These are phyloP conservation scores for Sebastiscus tertius DNA, from an alignment of 2,797 vertebrate genomes.

Conservation along the genomic window DNA sequence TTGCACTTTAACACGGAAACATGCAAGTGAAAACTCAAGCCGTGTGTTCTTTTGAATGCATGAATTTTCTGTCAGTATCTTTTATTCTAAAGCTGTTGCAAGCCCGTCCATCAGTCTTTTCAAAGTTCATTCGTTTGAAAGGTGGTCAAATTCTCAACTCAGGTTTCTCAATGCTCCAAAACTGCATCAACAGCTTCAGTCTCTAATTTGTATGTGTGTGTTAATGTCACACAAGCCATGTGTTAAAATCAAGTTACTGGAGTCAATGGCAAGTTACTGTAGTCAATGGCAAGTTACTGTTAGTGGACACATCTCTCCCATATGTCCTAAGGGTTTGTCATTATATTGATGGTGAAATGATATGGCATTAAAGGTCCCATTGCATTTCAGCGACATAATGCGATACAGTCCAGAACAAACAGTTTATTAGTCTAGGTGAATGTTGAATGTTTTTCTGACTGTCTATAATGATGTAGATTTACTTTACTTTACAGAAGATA, in stretches of 20 bases:
- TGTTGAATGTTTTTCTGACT: not conserved
- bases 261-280: constrained; percentile 22
- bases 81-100: not conserved
- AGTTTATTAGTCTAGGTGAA: not conserved
- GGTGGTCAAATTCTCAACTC: constrained; percentile 31
- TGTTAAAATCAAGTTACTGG: constrained; percentile 31
- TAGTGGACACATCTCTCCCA: constrained; percentile 26
- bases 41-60: not conserved
- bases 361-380: not conserved
- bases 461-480: not conserved
- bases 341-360: constrained; percentile 17
- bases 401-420: not conserved
- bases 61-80: not conserved
- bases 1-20: not conserved
- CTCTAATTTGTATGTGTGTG: not conserved
- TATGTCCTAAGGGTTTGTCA: not conserved
- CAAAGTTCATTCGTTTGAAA: not conserved
- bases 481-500: not conserved
- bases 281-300: constrained; percentile 18
- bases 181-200: constrained; percentile 1
- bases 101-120: not conserved
- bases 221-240: constrained; percentile 24
- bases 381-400: not conserved
- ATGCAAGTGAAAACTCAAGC: constrained; percentile 6
- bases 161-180: constrained; percentile 73